Conservation (phyloP, 2,797 vertebrate species). For the Vultur gryphus region DNA sequence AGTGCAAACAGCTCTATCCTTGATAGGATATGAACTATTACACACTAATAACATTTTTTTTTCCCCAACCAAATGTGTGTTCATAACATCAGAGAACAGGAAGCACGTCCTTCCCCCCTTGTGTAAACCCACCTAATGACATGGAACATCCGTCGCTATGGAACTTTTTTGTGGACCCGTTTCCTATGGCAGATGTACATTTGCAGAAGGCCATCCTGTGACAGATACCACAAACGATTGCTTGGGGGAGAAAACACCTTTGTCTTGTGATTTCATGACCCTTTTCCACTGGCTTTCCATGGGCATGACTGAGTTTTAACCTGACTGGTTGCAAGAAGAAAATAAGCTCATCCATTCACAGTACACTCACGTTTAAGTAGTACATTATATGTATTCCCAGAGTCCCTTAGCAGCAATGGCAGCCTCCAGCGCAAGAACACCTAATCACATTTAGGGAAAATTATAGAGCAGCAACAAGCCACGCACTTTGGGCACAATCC, state of each 20-base stretch:
- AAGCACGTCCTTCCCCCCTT: not conserved
- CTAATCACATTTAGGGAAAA: not conserved
- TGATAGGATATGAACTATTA: not conserved
- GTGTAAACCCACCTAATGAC: not conserved
- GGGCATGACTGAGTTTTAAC: not conserved
- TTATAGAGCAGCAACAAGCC: not conserved
- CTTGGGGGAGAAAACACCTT: not conserved
- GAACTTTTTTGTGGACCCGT: not conserved
- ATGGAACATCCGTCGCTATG: not conserved
- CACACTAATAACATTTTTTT: not conserved
- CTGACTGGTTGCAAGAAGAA: not conserved
- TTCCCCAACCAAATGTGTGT: not conserved
- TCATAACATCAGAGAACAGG: not conserved
- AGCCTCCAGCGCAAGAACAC: not conserved
- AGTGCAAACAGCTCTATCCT: not conserved
- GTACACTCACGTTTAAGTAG: not conserved
- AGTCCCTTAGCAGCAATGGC: not conserved
- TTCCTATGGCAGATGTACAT: not conserved
- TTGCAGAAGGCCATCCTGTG: not conserved
- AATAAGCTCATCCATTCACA: not conserved
- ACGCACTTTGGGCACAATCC: not conserved
- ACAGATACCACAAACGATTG: not conserved
- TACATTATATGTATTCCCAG: not conserved
- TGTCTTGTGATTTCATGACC: not conserved
- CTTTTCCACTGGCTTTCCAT: not conserved